Evolutionary conservation across 2,888 invertebrate species (phyloP), one percentile per base, ranked within the genome.

Genomic region (Sinohyriopsis cumingii): DNA sequence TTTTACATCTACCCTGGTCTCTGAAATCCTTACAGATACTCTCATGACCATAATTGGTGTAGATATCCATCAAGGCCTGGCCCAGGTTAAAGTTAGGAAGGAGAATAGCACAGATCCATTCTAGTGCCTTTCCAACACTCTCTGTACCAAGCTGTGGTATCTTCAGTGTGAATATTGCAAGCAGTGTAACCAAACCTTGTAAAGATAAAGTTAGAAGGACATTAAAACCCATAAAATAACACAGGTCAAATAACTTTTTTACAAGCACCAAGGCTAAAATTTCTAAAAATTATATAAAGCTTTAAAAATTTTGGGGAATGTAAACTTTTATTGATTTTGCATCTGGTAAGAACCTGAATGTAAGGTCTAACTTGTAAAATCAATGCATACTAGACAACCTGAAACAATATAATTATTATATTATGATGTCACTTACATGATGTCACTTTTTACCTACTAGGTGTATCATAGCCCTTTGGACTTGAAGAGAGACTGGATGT

Each of bases 31-130:
- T 70, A 63, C 80, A 80, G 75, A 65, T 69, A 59, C 77, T 75
- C n/a, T 70, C 65, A 69, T 76, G 79, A 3, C 76, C 77, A 60
- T 81, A 77, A 82, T 91, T 92, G 28, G 81, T 86, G 73, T 91
- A 90, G 53, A 92, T 81, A 73, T 90, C 88, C 62, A 87, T 86
- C 33, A 92, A 78, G 24, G 88, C 87, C 56, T 87, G 84, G 12
- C 91, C 92, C 71, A 94, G 86, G 25, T 93, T 91, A 85, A 93
- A 94, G 84, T 94, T 93, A 0, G 96, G 96, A 78, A 94, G 92
- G 7, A 88, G 25, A 53, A 94, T 86, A 75, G 94, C 91, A 80
- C 95, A 93, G 55, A 94, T 82, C 91, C 92, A 92, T 80, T 94
- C 93, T 33, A 96, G 86, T 0, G 91, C 83, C 3, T 92, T 85